phyloP scores from a whole-genome alignment of 2,888 invertebrate genomes.

The Listrodromus nycthemerus region DNA sequence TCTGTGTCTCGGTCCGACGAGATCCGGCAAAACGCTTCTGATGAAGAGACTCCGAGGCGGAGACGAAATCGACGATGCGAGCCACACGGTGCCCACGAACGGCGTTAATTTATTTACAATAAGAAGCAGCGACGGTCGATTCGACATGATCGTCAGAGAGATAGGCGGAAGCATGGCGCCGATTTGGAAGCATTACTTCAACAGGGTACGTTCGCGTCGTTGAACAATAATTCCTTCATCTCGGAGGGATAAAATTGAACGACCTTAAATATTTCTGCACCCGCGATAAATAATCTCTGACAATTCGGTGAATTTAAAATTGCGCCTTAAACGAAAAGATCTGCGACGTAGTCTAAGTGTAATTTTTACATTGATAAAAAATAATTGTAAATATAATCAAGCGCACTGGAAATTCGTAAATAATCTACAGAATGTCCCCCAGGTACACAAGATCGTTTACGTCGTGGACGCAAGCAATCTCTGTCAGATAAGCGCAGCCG shows the following conservation, averaged over 20 bases:
- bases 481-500: conserved; percentile 94
- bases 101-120: conserved; percentile 92
- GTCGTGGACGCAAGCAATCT: conserved; percentile 94
- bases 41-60: conserved; percentile 90
- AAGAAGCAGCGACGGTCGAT: conserved; percentile 85
- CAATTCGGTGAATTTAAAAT: too few species aligned
- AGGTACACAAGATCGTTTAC: conserved; percentile 87
- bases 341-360: too few species aligned
- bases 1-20: conserved; percentile 91
- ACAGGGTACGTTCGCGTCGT: conserved; percentile 82
- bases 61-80: conserved; percentile 90
- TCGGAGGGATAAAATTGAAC: background rate
- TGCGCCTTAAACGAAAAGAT: too few species aligned
- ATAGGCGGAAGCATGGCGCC: conserved; percentile 93
- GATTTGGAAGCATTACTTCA: conserved; percentile 92
- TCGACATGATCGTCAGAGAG: conserved; percentile 88
- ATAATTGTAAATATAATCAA: too few species aligned
- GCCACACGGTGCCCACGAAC: conserved; percentile 92
- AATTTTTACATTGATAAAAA: too few species aligned
- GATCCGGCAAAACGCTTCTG: conserved; percentile 93
- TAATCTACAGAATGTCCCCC: background rate
- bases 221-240: conserved; percentile 12
- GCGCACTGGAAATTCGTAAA: background rate
- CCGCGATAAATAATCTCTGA: too few species aligned
- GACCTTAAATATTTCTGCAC: too few species aligned